These are phyloP conservation scores for Drosophila macrothrix DNA, from an alignment of 2,888 invertebrate species.

Conservation along the genomic window DNA sequence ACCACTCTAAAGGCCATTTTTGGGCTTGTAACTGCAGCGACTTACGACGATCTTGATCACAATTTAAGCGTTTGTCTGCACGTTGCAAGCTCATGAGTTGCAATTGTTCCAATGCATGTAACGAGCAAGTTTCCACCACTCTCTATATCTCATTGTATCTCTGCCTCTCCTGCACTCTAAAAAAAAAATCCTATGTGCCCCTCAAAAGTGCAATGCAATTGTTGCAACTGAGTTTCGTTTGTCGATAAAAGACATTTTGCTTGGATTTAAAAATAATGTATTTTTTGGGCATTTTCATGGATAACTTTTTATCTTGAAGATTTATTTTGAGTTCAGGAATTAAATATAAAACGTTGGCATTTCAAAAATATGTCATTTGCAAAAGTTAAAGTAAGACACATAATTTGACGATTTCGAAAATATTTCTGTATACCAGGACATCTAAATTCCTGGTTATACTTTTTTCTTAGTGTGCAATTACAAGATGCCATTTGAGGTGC, in stretches of 20 bases:
- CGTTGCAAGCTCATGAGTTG: constrained; percentile 57
- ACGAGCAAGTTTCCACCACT: constrained; percentile 36
- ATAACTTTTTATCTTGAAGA: neutral
- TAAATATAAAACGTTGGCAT: neutral
- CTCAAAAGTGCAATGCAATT: neutral
- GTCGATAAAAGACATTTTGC: neutral
- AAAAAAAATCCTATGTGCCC: neutral
- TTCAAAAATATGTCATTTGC: neutral
- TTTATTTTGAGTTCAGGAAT: neutral
- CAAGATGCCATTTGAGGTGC: constrained; percentile 63
- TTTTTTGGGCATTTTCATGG: neutral
- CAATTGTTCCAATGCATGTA: constrained; percentile 63
- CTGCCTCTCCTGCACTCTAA: constrained; percentile 34
- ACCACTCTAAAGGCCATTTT: constrained; percentile 69
- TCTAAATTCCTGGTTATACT: neutral
- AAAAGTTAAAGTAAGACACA: neutral
- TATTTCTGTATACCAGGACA: neutral
- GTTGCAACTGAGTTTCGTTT: constrained; percentile 1
- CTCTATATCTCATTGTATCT: constrained; percentile 10
- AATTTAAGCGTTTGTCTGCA: constrained; percentile 78
- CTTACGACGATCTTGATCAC: constrained; percentile 77
- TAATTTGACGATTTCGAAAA: neutral
- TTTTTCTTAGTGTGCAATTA: constrained; percentile 22
- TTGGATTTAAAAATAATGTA: neutral
- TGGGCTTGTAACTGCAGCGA: constrained; percentile 59